Evolutionary conservation across 2,888 invertebrate species (phyloP), one percentile per base, ranked within the genome.

Genomic region (Atrina japonica): DNA sequence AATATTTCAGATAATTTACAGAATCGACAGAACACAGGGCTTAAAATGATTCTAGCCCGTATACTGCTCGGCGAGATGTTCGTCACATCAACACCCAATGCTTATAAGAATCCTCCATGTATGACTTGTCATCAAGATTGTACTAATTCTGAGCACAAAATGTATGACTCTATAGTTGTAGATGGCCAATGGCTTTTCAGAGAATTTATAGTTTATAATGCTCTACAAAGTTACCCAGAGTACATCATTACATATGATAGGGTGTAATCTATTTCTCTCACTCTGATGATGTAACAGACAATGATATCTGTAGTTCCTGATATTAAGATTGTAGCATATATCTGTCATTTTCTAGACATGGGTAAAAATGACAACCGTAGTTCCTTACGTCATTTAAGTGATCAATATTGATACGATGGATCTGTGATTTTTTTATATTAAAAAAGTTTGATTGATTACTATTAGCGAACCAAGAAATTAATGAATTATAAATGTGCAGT

Each of bases 121-220:
- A 64, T 56, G 2, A 63, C 59, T n/a, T 35, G 35, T 35, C 5
- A 35, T 7, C 5, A 35, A 23, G 58, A 69, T 27, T 82, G 83
- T 45, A 47, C 43, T 3, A 23, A 60, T 3, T 50, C 64, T 18
- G 61, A 64, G 21, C 35, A 63, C n/a, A 64, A 45, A 1, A 53
- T 23, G 9, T 81, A 75, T 58, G 77, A 83, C 41, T 81, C 82
- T 2, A 78, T 83, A 2, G 66, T 84, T 9, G 82, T 76, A 3
- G 77, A 80, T 41, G 78, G 75, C 18, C 43, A 40, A 0, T 77
- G 78, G 71, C 47, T 79, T 3, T 83, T 82, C 63, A 50, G 84
- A 47, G 84, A 84, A 65, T 84, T 84, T 75, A 80, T 83, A 18
- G 81, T 83, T 5, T 84, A 84, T 55, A 73, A 77, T 0, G 25